Percentiles rank a stretch among this genome's conserved stretches.
phyloP scores from a whole-genome alignment of 2,797 vertebrate genomes.

The Podarcis lilfordi region DNA sequence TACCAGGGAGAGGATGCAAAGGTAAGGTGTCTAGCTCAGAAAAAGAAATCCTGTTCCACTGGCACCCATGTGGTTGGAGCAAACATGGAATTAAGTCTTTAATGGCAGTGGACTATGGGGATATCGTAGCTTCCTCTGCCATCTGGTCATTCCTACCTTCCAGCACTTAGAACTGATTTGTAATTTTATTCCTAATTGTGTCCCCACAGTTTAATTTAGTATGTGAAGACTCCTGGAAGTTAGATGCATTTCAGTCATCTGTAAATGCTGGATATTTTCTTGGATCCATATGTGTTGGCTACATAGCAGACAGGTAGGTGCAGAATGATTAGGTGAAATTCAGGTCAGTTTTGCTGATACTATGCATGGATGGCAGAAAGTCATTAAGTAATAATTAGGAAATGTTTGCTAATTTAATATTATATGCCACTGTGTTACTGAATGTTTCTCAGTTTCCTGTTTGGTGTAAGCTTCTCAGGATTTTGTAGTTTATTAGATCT shows the following conservation, averaged over 20 bases:
- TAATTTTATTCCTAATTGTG: slow-evolving; percentile 31
- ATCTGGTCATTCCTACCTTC: not conserved
- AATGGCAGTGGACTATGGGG: too few relatives aligned
- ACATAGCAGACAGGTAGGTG: slow-evolving; percentile 81
- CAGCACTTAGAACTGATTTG: not conserved
- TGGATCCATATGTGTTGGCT: slow-evolving; percentile 79
- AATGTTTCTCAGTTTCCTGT: not conserved
- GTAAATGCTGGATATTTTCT: slow-evolving; percentile 80
- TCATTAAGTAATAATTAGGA: not conserved
- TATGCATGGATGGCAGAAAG: not conserved
- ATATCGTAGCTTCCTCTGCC: not conserved
- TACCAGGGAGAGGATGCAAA: too few relatives aligned
- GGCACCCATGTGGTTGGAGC: too few relatives aligned
- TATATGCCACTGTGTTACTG: not conserved
- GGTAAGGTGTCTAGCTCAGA: too few relatives aligned
- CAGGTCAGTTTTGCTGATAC: not conserved
- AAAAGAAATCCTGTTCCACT: too few relatives aligned
- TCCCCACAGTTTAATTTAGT: slow-evolving; percentile 80
- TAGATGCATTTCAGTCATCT: slow-evolving; percentile 80
- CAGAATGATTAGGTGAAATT: too few relatives aligned
- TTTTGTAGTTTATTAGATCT: not conserved
- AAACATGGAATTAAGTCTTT: too few relatives aligned
- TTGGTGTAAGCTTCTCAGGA: not conserved
- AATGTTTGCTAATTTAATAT: not conserved
- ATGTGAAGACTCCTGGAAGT: slow-evolving; percentile 80